Percentiles rank a stretch among this genome's conserved stretches.
Conservation (phyloP, 2,888 invertebrate genomes). For the Gisinianus flammeolus region DNA sequence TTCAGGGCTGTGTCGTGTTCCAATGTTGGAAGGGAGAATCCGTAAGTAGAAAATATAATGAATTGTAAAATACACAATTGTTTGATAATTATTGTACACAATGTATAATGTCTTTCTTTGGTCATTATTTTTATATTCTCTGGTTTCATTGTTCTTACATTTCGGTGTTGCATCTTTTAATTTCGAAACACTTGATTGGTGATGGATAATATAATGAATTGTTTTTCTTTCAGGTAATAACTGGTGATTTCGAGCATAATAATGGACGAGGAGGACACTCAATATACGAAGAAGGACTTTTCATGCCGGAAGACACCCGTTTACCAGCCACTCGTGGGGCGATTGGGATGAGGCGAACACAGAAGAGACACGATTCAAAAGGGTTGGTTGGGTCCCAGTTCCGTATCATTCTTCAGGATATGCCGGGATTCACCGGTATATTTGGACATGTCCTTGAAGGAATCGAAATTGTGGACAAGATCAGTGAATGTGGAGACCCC, state of each 20-base stretch:
- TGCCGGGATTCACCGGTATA: constrained; percentile 82
- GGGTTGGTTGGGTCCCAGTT: constrained; percentile 86
- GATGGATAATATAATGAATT: constrained; percentile 1
- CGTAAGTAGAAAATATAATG: constrained; percentile 62
- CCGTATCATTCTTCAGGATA: constrained; percentile 79
- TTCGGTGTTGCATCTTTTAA: no score
- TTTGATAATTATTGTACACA: background rate
- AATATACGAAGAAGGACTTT: constrained; percentile 77
- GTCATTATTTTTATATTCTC: no score
- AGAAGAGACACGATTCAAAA: constrained; percentile 78
- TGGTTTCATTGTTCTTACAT: no score
- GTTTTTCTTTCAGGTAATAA: constrained; percentile 62
- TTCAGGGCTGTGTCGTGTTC: constrained; percentile 79
- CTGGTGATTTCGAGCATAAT: constrained; percentile 79
- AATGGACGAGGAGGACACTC: constrained; percentile 80
- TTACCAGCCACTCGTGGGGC: constrained; percentile 76
- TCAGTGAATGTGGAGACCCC: constrained; percentile 77
- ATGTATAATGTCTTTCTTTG: background rate
- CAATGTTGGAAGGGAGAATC: constrained; percentile 84
- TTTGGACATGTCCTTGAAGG: constrained; percentile 82
- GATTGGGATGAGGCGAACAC: constrained; percentile 81
- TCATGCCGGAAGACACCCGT: constrained; percentile 81
- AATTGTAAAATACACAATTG: background rate
- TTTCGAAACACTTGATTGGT: no score
- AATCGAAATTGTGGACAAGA: constrained; percentile 77